These are phyloP conservation scores for Ceratina japonica DNA, from an alignment of 1,140 invertebrate species.

Conservation along the genomic window DNA sequence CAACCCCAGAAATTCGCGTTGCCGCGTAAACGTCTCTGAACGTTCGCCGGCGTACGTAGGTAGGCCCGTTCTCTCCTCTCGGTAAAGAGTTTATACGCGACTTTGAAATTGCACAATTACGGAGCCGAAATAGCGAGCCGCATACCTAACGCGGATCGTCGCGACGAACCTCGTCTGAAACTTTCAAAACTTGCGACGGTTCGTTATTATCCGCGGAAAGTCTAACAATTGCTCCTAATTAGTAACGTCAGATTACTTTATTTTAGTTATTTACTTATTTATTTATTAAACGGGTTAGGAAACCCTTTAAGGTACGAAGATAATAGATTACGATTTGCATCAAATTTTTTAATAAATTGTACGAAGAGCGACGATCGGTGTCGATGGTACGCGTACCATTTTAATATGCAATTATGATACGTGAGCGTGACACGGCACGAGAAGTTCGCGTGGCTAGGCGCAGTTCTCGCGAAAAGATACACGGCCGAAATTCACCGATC, in stretches of 20 bases:
- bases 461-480: conserved; percentile 30
- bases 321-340: too few species aligned
- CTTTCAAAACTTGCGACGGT: neutral
- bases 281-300: too few species aligned
- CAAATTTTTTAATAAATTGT: too few species aligned
- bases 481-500: conserved; percentile 32
- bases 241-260: too few species aligned
- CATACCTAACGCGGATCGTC: neutral
- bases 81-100: conserved; percentile 32
- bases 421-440: neutral
- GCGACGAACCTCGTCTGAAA: conserved; percentile 14
- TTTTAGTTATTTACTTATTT: too few species aligned
- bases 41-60: too few species aligned
- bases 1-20: neutral
- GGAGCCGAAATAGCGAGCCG: conserved; percentile 16
- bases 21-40: neutral
- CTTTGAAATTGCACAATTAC: conserved; percentile 34
- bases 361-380: too few species aligned
- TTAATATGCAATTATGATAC: too few species aligned
- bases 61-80: neutral
- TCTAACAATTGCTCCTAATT: too few species aligned
- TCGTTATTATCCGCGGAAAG: too few species aligned
- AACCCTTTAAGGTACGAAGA: too few species aligned
- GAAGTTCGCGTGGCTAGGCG: conserved; percentile 43
- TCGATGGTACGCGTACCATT: too few species aligned